Evolutionary conservation across 1,140 invertebrate genomes (phyloP).

Genomic region (Dendroctonus ponderosae): DNA sequence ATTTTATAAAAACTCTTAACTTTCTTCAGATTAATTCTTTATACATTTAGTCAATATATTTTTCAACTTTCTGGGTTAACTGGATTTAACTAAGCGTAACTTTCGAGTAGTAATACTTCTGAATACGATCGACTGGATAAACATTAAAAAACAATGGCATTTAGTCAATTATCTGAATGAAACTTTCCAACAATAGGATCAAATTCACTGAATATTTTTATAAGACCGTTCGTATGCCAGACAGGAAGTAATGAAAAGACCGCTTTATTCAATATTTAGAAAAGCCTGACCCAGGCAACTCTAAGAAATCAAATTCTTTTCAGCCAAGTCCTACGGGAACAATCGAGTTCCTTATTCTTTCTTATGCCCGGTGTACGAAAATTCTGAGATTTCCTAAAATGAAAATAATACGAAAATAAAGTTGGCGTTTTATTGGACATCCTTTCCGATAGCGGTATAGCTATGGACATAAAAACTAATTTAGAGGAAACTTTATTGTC

Average conservation of each 20-base stretch:
- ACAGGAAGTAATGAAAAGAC: conserved; percentile 10
- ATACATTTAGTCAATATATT: no score
- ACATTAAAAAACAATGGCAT: no score
- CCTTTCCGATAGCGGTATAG: conserved; percentile 12
- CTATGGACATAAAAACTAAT: conserved; percentile 15
- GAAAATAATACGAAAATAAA: conserved; percentile 26
- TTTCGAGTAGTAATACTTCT: no score
- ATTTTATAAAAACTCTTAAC: no score
- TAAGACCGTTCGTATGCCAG: conserved; percentile 8
- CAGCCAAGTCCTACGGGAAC: conserved; percentile 20
- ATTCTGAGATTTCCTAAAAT: conserved; percentile 22
- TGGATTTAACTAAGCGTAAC: no score
- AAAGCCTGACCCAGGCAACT: conserved; percentile 15
- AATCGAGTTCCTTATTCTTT: conserved; percentile 21
- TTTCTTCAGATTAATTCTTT: no score
- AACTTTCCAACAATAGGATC: conserved; percentile 10
- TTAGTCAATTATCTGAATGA: conserved; percentile 7
- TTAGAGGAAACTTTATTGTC: conserved; percentile 12
- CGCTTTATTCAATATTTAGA: conserved; percentile 25
- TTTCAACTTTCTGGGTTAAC: no score
- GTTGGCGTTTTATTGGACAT: conserved; percentile 14
- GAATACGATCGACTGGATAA: no score
- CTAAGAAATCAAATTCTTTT: conserved; percentile 24
- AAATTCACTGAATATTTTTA: conserved; percentile 9
- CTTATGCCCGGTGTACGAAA: conserved; percentile 16